Evolutionary conservation across 2,888 invertebrate species (phyloP).

Genomic region (Lasius fuliginosus): DNA sequence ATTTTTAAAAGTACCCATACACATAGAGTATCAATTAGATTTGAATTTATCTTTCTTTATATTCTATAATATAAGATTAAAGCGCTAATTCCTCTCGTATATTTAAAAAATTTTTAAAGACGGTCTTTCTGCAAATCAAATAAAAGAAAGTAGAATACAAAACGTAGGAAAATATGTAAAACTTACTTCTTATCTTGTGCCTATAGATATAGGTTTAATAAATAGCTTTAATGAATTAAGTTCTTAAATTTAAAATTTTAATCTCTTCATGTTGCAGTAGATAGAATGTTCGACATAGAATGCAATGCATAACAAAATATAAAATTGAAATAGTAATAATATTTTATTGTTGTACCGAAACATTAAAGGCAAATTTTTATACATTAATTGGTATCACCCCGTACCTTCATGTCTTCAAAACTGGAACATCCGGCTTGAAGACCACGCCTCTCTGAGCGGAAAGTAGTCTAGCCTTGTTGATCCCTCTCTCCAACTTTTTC

Average conservation of each 20-base stretch:
- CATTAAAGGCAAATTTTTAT: background rate
- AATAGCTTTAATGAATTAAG: background rate
- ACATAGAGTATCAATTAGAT: background rate
- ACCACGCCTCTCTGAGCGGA: constrained; percentile 50
- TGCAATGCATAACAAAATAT: background rate
- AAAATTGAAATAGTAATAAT: background rate
- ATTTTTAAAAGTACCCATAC: background rate
- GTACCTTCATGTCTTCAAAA: constrained; percentile 42
- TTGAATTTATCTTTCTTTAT: background rate
- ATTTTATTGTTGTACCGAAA: constrained; percentile 13
- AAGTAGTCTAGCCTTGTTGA: constrained; percentile 54
- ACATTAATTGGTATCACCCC: background rate
- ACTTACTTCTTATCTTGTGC: background rate
- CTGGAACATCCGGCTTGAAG: constrained; percentile 52
- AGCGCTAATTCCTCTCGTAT: background rate
- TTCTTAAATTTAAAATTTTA: background rate
- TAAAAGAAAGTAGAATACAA: background rate
- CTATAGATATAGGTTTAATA: no score
- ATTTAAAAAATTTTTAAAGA: background rate
- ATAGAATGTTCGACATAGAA: background rate
- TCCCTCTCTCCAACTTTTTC: constrained; percentile 52
- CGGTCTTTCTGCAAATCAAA: background rate
- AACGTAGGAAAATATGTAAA: background rate
- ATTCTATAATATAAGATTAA: constrained; percentile 13
- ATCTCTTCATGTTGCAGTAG: background rate